Evolutionary conservation across 2,888 invertebrate species (phyloP).

Genomic region (Punctoribates punctum): DNA sequence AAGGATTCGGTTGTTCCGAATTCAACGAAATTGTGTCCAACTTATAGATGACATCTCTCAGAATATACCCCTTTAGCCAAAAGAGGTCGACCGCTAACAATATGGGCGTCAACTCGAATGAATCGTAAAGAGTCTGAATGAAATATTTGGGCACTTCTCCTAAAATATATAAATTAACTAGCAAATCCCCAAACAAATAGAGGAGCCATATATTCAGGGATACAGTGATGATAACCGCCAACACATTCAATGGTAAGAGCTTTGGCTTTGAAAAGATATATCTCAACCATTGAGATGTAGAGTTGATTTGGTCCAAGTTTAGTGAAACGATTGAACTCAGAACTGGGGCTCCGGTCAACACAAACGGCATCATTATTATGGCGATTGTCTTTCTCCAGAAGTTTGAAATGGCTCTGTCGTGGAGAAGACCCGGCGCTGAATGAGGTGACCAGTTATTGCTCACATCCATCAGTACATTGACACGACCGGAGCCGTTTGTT

Average conservation of each 20-base stretch:
- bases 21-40: background rate
- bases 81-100: background rate
- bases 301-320: background rate
- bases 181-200: background rate
- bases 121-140: background rate
- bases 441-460: constrained; percentile 7
- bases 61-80: background rate
- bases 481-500: background rate
- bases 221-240: background rate
- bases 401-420: background rate
- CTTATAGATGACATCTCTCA: background rate
- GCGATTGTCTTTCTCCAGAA: background rate
- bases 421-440: background rate
- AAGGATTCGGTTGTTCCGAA: background rate
- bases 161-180: background rate
- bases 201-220: background rate
- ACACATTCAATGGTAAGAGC: background rate
- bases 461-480: constrained; percentile 10
- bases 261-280: background rate
- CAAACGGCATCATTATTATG: background rate
- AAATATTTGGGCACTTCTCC: constrained; percentile 10
- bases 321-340: background rate
- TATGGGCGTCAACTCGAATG: background rate
- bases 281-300: background rate
- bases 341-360: background rate